Percentiles rank a stretch among this genome's conserved stretches.
phyloP scores from a whole-genome alignment of 2,888 invertebrate species.

The Synanthedon andrenaeformis region DNA sequence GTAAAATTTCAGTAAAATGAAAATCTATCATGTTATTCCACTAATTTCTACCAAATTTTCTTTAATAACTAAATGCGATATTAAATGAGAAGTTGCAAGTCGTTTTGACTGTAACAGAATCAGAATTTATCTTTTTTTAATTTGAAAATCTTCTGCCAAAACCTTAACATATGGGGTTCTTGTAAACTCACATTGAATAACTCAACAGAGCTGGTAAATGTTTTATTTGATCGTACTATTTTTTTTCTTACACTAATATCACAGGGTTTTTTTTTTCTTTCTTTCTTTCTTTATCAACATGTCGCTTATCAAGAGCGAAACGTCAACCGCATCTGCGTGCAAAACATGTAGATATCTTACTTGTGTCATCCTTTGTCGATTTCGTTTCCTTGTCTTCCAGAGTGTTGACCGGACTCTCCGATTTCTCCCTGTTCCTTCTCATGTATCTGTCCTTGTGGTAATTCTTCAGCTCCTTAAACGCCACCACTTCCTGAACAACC shows the following conservation, averaged over 20 bases:
- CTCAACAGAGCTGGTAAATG: constrained; percentile 52
- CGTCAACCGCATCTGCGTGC: constrained; percentile 24
- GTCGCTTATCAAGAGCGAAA: not conserved
- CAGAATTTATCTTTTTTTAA: no score
- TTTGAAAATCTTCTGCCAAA: no score
- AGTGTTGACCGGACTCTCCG: constrained; percentile 65
- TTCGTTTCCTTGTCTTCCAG: constrained; percentile 10
- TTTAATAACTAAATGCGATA: no score
- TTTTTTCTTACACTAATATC: constrained; percentile 42
- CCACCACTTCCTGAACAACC: constrained; percentile 28
- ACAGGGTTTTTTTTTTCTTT: constrained; percentile 17
- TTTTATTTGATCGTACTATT: constrained; percentile 56
- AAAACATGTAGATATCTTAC: constrained; percentile 54
- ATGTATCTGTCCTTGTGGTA: constrained; percentile 74
- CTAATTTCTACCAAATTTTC: no score
- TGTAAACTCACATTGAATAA: constrained; percentile 27
- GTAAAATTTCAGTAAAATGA: no score
- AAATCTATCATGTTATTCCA: no score
- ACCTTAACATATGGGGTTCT: no score
- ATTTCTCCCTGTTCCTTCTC: constrained; percentile 73
- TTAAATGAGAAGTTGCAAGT: no score
- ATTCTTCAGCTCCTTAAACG: constrained; percentile 71
- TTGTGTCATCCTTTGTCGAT: constrained; percentile 27
- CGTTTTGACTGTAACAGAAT: no score
- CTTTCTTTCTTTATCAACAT: constrained; percentile 4